phyloP scores from a whole-genome alignment of 2,888 invertebrate genomes.

The Polyploca ridens region DNA sequence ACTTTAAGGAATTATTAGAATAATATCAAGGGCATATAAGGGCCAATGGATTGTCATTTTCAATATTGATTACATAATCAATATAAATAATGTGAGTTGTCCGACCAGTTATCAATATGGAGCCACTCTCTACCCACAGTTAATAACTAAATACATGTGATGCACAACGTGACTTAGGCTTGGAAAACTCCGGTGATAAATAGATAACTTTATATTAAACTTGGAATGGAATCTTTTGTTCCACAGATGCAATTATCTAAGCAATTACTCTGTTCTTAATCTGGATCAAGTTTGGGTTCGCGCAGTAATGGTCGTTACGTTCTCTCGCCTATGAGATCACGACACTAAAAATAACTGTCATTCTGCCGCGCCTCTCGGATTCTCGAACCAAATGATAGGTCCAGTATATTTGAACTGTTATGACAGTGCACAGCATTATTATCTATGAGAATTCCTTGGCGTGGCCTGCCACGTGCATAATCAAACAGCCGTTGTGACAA shows the following conservation, averaged over 20 bases:
- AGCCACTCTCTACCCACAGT: conserved; percentile 32
- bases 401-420: conserved; percentile 7
- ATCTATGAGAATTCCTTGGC: not conserved
- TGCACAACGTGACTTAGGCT: conserved; percentile 45
- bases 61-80: not conserved
- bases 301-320: not conserved
- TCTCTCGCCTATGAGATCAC: conserved; percentile 4
- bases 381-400: not conserved
- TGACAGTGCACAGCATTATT: not conserved
- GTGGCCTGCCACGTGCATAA: conserved; percentile 9
- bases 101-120: conserved; percentile 22
- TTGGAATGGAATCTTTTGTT: not conserved
- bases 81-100: conserved; percentile 6
- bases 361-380: conserved; percentile 11
- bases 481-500: not conserved
- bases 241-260: not conserved
- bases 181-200: conserved; percentile 35
- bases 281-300: not conserved
- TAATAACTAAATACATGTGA: conserved; percentile 30
- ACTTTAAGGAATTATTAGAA: no score
- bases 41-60: not conserved
- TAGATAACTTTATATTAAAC: not conserved
- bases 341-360: conserved; percentile 21
- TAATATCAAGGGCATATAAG: no score
- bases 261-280: not conserved